Conservation (phyloP, 2,888 invertebrate species). For the Chalcosyrphus nemorum region DNA sequence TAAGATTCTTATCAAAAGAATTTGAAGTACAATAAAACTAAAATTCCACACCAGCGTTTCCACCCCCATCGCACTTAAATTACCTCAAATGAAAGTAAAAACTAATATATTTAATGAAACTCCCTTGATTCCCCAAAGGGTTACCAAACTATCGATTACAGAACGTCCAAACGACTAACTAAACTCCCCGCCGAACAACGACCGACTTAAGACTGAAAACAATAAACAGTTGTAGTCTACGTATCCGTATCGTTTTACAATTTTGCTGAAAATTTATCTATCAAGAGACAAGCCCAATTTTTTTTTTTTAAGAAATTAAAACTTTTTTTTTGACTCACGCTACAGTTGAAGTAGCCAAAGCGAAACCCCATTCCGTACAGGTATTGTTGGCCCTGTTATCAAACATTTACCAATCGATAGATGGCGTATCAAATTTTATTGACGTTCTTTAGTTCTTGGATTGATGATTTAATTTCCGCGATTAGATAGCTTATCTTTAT, state of each 20-base stretch:
- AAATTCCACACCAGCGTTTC: too few relatives aligned
- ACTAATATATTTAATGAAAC: not conserved
- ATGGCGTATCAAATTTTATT: conserved; percentile 1
- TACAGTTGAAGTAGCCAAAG: not conserved
- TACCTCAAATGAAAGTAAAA: not conserved
- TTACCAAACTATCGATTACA: conserved; percentile 18
- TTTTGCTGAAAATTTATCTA: conserved; percentile 1
- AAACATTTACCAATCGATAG: conserved; percentile 1
- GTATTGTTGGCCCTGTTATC: not conserved
- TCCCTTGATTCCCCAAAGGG: not conserved
- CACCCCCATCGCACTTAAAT: not conserved
- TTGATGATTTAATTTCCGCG: conserved; percentile 24
- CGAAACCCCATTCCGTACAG: not conserved
- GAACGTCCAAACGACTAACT: not conserved
- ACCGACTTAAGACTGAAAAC: conserved; percentile 23
- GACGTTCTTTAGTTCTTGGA: not conserved
- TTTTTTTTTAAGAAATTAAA: not conserved
- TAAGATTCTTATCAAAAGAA: too few relatives aligned
- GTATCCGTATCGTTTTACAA: not conserved
- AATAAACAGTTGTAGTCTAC: not conserved
- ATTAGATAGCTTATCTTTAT: conserved; percentile 29
- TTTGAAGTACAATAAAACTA: too few relatives aligned
- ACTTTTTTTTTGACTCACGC: not conserved
- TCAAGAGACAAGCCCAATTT: not conserved
- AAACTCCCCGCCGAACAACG: conserved; percentile 11